Percentiles rank a stretch among this genome's conserved stretches.
phyloP scores from a whole-genome alignment of 2,113 vertebrate genomes.

The Cichladusa arquata region DNA sequence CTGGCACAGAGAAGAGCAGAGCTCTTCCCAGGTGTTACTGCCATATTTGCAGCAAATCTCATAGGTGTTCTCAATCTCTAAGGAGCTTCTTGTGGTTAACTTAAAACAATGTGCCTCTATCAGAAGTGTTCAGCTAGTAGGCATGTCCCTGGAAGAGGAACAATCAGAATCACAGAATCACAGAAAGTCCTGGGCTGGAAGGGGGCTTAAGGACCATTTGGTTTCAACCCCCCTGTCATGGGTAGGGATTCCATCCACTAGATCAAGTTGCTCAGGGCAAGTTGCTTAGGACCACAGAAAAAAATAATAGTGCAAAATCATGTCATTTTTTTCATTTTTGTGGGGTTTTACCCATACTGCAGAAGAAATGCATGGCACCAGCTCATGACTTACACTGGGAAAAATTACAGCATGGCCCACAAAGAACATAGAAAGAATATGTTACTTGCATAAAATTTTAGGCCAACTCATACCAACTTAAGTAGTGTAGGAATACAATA shows the following conservation, averaged over 20 bases:
- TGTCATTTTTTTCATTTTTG: background rate
- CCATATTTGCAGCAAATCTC: background rate
- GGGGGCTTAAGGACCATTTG: background rate
- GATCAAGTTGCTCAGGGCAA: background rate
- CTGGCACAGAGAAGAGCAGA: background rate
- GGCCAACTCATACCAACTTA: slow-evolving; percentile 4
- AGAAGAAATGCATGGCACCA: background rate
- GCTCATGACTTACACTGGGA: background rate
- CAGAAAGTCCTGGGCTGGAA: background rate
- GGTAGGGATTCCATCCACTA: background rate
- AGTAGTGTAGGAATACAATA: slow-evolving; percentile 9
- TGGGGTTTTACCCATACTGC: background rate
- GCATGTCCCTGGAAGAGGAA: background rate
- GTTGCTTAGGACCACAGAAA: background rate
- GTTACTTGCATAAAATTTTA: slow-evolving; percentile 19
- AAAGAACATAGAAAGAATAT: background rate
- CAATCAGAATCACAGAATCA: background rate
- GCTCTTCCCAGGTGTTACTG: background rate
- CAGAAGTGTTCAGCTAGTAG: background rate
- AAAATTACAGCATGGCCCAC: background rate
- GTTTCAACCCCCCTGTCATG: background rate
- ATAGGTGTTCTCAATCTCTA: background rate
- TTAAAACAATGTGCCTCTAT: background rate
- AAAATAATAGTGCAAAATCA: background rate
- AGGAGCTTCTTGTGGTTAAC: background rate